Conservation (phyloP, 2,113 vertebrate genomes). For the Alethe diademata region DNA sequence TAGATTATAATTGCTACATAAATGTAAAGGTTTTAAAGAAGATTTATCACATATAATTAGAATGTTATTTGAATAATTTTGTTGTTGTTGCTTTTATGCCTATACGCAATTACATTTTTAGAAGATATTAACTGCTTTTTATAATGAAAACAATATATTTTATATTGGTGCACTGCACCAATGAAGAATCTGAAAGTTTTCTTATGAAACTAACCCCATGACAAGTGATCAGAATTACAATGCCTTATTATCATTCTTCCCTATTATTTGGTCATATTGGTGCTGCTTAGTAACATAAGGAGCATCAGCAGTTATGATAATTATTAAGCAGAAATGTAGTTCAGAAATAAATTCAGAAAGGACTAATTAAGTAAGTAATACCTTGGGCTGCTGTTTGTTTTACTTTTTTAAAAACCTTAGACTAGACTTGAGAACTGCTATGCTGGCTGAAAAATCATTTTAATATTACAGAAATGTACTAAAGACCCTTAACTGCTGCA, state of each 20-base stretch:
- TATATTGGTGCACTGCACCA: background rate
- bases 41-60: constrained; percentile 30
- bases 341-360: background rate
- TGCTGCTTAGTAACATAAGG: constrained; percentile 18
- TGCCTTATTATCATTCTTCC: background rate
- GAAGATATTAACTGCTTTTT: constrained; percentile 3
- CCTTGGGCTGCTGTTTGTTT: background rate
- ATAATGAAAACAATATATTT: constrained; percentile 53
- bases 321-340: background rate
- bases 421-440: background rate
- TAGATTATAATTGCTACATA: constrained; percentile 42
- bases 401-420: background rate
- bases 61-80: constrained; percentile 19
- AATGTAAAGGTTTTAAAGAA: constrained; percentile 31
- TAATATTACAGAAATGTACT: constrained; percentile 5
- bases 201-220: constrained; percentile 23
- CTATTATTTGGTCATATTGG: background rate
- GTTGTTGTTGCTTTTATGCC: background rate
- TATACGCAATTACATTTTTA: constrained; percentile 26
- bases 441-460: constrained; percentile 25
- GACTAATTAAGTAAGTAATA: constrained; percentile 21
- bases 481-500: background rate
- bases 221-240: background rate
- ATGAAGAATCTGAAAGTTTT: background rate
- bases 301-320: background rate